Evolutionary conservation across 1,140 invertebrate species (phyloP), one percentile per base, ranked within the genome.

Genomic region (Lepidostoma basale): DNA sequence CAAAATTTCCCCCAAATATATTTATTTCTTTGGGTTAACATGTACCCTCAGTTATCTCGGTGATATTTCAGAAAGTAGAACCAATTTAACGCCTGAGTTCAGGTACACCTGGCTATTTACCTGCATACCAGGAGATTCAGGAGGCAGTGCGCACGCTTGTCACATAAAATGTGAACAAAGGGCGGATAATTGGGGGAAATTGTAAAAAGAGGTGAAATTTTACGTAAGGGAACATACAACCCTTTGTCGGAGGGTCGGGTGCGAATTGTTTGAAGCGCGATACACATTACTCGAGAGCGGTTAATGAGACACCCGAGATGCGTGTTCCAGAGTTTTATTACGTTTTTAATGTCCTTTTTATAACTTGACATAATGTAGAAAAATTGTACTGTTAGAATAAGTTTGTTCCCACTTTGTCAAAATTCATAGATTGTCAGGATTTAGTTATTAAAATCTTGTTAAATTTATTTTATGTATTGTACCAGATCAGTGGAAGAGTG

Each of bases 171-270:
- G 49, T 23, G 49, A 18, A 54, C 49, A 54, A 54, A 54, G 49
- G 49, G 5, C 26, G 49, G 26, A 54, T 54, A 54, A 54, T 54
- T 54, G 49, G 49, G 49, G 49, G 26, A 54, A 54, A 54, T 54
- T 54, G 26, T 54, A 54, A 54, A 54, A 54, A 54, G 49, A 54
- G 49, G 49, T 28, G 49, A 54, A 54, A 54, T 54, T 54, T 54
- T 33, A 54, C 49, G 49, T 54, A 54, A 54, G 49, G 49, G 49
- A 54, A 54, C 49, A 10, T 54, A n/a, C 49, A 54, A 54, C 49
- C 49, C 49, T 54, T 54, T 30, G 49, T 30, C 14, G 49, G 25
- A 14, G 3, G 23, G n/a, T 14, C 25, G 45, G 49, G 9, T 33
- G 49, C 26, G 26, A 28, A 54, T 54, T 30, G 49, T 54, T 54